Evolutionary conservation across 2,888 invertebrate species (phyloP), one percentile per base, ranked within the genome.

Genomic region (Limenitis arthemis): DNA sequence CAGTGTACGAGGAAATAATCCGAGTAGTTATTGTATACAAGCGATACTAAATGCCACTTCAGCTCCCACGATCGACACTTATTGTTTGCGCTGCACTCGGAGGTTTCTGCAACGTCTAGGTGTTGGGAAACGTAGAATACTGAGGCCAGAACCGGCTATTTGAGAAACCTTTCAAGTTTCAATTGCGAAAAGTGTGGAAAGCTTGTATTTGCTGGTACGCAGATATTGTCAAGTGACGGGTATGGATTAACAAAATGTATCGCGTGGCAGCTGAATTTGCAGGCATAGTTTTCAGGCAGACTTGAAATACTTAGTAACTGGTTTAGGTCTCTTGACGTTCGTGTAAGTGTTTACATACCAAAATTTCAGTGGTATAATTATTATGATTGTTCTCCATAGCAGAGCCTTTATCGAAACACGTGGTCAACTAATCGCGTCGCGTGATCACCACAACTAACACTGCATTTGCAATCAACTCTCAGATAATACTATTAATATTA

Each of bases 101-200:
- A 75, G 77, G 78, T 79, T 80, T 81, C 79, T 80, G 83, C 84
- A 82, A 83, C 74, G 73, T 64, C 73, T 73, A 71, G 73, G 61
- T 74, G 73, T 83, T 82, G 75, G 66, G 82, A 78, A 83, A 84
- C 65, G 65, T 68, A 72, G 75, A 69, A 73, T 71, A 70, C 69
- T 71, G 72, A 76, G 72, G 70, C 72, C 75, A 76, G 69, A 80
- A 77, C 77, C 76, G 79, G 73, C 77, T 73, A 70, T 77, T 81
- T 80, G 74, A 77, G 79, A 79, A 80, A 79, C 76, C 74, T 73
- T 77, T 75, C 70, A 68, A 76, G 72, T 71, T 73, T 71, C 69
- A 70, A 75, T 82, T 82, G 75, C 84, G 80, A 83, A 81, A 81
- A 80, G 68, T 70, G 68, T 75, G 77, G 77, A 81, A 83, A 82